Conservation (phyloP, 2,113 vertebrate species). For the Coregonus clupeaformis region DNA sequence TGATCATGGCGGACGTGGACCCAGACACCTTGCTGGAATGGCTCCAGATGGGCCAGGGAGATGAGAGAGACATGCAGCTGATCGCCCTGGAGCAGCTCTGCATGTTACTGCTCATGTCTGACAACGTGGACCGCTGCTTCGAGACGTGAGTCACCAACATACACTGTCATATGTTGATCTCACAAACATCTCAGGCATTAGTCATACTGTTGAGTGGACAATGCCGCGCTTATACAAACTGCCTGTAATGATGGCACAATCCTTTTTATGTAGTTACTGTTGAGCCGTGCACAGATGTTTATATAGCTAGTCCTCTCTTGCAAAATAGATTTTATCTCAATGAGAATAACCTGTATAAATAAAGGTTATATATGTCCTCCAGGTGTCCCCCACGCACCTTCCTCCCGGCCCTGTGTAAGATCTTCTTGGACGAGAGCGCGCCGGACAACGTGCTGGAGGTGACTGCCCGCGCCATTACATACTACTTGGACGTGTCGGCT, state of each 20-base stretch:
- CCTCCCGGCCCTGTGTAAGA: constrained; percentile 97
- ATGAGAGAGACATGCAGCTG: constrained; percentile 98
- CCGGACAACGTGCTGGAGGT: constrained; percentile 98
- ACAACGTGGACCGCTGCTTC: constrained; percentile 99
- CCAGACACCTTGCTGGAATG: constrained; percentile 98
- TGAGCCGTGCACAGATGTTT: not conserved
- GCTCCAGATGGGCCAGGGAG: constrained; percentile 99
- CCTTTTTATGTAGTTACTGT: not conserved
- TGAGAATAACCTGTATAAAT: not conserved
- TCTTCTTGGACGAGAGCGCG: constrained; percentile 98
- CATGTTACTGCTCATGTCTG: constrained; percentile 99
- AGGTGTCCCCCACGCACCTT: constrained; percentile 96
- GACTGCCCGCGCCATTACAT: constrained; percentile 96
- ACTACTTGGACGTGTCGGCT: constrained; percentile 96
- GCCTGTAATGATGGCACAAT: not conserved
- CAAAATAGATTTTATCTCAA: not conserved
- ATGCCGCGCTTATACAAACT: not conserved
- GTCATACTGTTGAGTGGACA: not conserved
- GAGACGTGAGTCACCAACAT: constrained; percentile 88
- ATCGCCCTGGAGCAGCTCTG: constrained; percentile 98
- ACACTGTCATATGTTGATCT: not conserved
- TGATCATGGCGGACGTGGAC: constrained; percentile 96
- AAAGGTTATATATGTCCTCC: constrained; percentile 18
- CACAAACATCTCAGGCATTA: not conserved
- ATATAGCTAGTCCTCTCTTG: not conserved